Percentiles rank a stretch among this genome's conserved stretches.
Conservation (phyloP, 1,140 invertebrate genomes). For the Philotrypesis tridentata region DNA sequence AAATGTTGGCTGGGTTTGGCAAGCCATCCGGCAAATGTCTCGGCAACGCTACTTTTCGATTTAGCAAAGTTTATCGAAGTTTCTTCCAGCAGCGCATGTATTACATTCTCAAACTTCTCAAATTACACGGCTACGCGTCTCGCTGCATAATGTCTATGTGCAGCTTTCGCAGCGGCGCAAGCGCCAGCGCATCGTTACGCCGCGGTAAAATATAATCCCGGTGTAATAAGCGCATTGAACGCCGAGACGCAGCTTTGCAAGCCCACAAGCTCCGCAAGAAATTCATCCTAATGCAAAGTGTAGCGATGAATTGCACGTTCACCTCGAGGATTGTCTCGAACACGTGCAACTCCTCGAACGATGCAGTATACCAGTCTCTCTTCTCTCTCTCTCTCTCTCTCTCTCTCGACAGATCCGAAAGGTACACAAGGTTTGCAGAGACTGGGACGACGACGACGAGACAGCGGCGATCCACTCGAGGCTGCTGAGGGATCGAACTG, state of each 20-base stretch:
- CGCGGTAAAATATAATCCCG: background rate
- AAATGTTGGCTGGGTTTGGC: too few relatives aligned
- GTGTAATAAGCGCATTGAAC: background rate
- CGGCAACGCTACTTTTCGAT: too few relatives aligned
- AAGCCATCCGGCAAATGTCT: too few relatives aligned
- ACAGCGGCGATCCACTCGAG: background rate
- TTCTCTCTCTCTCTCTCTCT: too few relatives aligned
- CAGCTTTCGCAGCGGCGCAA: too few relatives aligned
- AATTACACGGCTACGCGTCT: too few relatives aligned
- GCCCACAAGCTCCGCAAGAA: background rate
- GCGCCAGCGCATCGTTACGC: too few relatives aligned
- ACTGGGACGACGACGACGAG: background rate
- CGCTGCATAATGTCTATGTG: too few relatives aligned
- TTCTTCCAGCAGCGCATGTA: too few relatives aligned
- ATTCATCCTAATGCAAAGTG: background rate
- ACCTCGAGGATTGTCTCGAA: background rate
- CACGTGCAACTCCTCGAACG: background rate
- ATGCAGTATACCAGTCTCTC: background rate
- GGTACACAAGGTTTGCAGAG: conserved; percentile 4
- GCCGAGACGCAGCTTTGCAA: background rate
- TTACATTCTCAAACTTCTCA: too few relatives aligned
- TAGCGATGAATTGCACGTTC: background rate
- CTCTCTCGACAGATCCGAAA: background rate
- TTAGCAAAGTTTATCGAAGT: too few relatives aligned
- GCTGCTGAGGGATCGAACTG: background rate